Base-by-base conservation (phyloP, 1,140 invertebrate genomes). In the Scaptomyza graminum region DNA sequence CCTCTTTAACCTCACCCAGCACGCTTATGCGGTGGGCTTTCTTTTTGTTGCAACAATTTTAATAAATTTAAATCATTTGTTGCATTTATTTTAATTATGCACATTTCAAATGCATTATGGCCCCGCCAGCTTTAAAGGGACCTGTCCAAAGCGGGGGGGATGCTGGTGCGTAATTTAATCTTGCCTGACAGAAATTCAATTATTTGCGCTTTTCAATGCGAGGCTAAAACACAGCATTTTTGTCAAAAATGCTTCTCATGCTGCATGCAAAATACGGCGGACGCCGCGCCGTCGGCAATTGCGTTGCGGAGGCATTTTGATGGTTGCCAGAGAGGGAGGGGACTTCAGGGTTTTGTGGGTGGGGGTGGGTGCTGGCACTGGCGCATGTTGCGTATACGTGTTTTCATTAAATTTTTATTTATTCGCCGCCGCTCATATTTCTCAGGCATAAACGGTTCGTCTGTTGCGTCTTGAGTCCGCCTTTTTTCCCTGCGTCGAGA, bases 61-160 rank as follows among this genome's bases (percentile, higher is more conserved):
- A 85, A 88, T 85, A 85, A 88, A 85, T 85, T 88, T 85, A 85
- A 85, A 85, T 85, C 82, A 85, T 85, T 88, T 85, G 82, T 88
- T 88, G 82, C 82, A 87, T 85, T 85, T 85, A 85, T 85, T 85
- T 85, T 82, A 85, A 85, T 85, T 88, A 85, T 85, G 70, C 71
- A 66, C 78, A 72, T 85, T 85, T 85, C 85, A 85, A 88, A 82
- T 88, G 83, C 82, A 82, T 88, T 84, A 85, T 65, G 64, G 44
- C 43, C 15, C 15, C 18, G 47, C 6, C 34, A 39, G 49, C 71
- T 74, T 75, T 84, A 67, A 82, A 34, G 52, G 57, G 46, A 9
- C 18, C 7, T 11, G 28, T 15, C 37, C 37, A 41, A 41, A 28
- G 3, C 15, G 5, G 16, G 11, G 37, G 13, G 6, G 13, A 52